These are phyloP conservation scores for Hemitrygon akajei DNA, from an alignment of 2,797 vertebrate species.

Conservation along the genomic window DNA sequence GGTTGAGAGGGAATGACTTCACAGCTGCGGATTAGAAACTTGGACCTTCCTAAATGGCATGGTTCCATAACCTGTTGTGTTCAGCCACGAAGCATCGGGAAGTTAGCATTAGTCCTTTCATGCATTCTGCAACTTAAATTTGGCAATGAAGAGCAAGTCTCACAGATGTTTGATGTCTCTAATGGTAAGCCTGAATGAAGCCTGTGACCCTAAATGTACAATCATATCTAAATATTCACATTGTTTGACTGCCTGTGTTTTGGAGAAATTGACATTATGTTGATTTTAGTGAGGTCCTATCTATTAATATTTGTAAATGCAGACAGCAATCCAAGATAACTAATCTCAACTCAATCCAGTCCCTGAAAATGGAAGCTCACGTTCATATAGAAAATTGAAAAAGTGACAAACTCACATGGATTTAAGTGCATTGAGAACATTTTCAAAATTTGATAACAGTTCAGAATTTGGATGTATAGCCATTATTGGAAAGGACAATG, in stretches of 20 bases:
- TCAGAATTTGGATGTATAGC: too few species aligned
- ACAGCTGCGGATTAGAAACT: neutral
- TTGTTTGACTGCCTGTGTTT: neutral
- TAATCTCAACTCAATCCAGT: neutral
- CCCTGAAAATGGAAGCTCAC: neutral
- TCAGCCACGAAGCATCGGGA: neutral
- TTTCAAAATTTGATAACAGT: too few species aligned
- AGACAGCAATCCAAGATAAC: neutral
- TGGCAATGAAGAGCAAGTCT: neutral
- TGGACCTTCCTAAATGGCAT: neutral
- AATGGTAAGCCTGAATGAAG: neutral
- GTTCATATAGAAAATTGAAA: neutral
- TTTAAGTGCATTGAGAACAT: too few species aligned
- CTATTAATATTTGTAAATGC: neutral
- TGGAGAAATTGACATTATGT: neutral
- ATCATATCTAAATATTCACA: constrained; percentile 12
- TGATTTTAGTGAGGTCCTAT: neutral
- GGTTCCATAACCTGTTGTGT: neutral
- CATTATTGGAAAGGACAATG: too few species aligned
- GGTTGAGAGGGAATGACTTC: neutral
- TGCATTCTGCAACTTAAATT: neutral
- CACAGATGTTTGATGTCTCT: neutral
- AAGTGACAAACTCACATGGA: neutral
- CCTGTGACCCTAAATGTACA: neutral
- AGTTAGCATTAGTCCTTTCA: neutral